phyloP scores from a whole-genome alignment of 2,888 invertebrate genomes.

The Pheosia gnoma region DNA sequence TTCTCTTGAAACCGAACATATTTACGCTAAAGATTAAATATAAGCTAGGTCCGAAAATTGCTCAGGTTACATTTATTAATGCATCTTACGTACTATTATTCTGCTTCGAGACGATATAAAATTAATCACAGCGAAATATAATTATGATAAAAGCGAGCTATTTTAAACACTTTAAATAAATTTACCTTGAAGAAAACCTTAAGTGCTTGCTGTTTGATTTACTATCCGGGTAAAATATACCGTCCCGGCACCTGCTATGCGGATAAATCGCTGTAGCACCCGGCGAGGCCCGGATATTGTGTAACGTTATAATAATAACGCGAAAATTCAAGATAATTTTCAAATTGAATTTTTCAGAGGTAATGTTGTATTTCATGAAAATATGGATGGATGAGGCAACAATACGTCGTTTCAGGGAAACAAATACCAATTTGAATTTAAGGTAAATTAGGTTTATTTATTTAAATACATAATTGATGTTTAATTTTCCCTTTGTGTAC shows the following conservation, averaged over 20 bases:
- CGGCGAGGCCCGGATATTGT: conserved; percentile 32
- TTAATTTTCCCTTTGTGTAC: background rate
- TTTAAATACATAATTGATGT: background rate
- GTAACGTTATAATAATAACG: conserved; percentile 45
- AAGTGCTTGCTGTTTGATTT: conserved; percentile 49
- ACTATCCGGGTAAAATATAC: conserved; percentile 26
- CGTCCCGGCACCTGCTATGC: conserved; percentile 57
- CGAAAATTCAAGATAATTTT: conserved; percentile 43
- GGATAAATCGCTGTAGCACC: conserved; percentile 58
- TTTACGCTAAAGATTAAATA: too few species aligned
- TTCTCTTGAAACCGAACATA: too few species aligned
- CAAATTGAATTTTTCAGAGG: conserved; percentile 39
- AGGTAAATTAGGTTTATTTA: background rate
- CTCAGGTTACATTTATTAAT: too few species aligned
- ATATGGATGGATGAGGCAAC: background rate
- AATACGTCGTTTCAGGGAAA: background rate
- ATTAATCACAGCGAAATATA: background rate
- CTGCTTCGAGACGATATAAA: background rate
- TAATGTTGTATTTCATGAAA: background rate
- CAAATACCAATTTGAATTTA: background rate
- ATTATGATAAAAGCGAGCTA: conserved; percentile 2
- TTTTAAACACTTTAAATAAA: conserved; percentile 30
- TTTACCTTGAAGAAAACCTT: conserved; percentile 22
- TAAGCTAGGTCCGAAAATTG: too few species aligned
- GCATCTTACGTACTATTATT: too few species aligned